phyloP scores from a whole-genome alignment of 2,113 vertebrate genomes.

The Baryphthengus martii region DNA sequence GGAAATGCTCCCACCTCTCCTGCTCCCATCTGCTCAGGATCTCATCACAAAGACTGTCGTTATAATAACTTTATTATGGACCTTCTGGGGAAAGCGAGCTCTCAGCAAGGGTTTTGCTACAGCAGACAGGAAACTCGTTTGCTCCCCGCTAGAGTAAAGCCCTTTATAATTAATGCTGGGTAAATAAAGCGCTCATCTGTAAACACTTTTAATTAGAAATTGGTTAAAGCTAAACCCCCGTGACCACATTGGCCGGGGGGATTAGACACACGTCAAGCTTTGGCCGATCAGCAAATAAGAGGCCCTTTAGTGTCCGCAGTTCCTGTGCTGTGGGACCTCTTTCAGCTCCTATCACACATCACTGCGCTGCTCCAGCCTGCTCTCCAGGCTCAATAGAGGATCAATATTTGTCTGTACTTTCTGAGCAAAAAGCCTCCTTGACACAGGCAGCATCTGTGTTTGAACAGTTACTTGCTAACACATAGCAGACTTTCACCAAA shows the following conservation, averaged over 20 bases:
- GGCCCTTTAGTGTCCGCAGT: slow-evolving; percentile 40
- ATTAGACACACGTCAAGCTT: slow-evolving; percentile 64
- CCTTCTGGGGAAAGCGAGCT: not conserved
- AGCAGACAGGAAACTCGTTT: slow-evolving; percentile 49
- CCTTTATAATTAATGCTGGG: slow-evolving; percentile 70
- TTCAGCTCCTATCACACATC: slow-evolving; percentile 55
- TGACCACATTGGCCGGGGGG: slow-evolving; percentile 29
- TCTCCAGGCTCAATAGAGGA: slow-evolving; percentile 66
- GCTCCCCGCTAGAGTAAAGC: slow-evolving; percentile 55
- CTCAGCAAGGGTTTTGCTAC: slow-evolving; percentile 28
- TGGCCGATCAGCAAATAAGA: slow-evolving; percentile 71
- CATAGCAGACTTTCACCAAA: slow-evolving; percentile 61
- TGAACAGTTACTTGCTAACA: slow-evolving; percentile 70
- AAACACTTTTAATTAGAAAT: slow-evolving; percentile 70
- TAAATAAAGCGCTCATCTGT: slow-evolving; percentile 69
- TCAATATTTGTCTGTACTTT: slow-evolving; percentile 77
- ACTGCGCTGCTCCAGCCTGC: slow-evolving; percentile 10
- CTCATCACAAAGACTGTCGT: slow-evolving; percentile 23
- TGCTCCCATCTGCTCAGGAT: slow-evolving; percentile 32
- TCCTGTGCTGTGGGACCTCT: slow-evolving; percentile 60
- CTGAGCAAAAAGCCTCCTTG: slow-evolving; percentile 58
- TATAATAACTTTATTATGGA: slow-evolving; percentile 64
- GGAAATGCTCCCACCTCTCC: not conserved
- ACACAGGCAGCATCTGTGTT: slow-evolving; percentile 77
- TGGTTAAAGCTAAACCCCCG: slow-evolving; percentile 48